Base-by-base conservation (phyloP, 1,140 invertebrate species). In the Zophobas atratus region DNA sequence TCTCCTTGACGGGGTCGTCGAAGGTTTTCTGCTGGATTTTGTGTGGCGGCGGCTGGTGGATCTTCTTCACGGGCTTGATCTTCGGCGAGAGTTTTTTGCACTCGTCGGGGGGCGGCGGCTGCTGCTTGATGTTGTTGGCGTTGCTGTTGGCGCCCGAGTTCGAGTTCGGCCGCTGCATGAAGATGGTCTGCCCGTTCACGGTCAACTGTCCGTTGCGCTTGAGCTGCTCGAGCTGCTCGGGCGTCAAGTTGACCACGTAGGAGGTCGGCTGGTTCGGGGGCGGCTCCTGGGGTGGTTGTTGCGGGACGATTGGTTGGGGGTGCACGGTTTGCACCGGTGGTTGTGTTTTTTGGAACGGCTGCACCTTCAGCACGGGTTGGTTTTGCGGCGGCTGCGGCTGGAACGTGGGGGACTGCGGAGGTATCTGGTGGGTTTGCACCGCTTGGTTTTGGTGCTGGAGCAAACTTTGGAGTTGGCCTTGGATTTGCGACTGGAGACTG, bases 131-230 rank as follows among this genome's bases (percentile, higher is more conserved):
- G 20, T 73, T 70, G 55, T 81, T 82, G n/a, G 60, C 38, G 34
- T 76, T 41, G 20, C 78, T 53, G 34, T 75, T 76, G 6, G 43
- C 49, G 6, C 20, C 20, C 20, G 20, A 20, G 20, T 20, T 20
- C 20, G 63, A 57, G 55, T 83, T 83, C 43, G 84, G 81, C n/a
- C 86, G 75, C 57, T 86, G 86, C 86, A 86, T 86, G 72, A 85
- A 86, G 32, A 86, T 86, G 0, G 86, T 86, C 72, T 86, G 86
- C 5, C 86, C 86, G 67, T 86, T 86, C 3, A 86, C 85, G n/a
- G 85, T 86, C 49, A 86, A 74, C 56, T 86, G 86, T 2, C 86
- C 86, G 70, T 86, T 85, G 5, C 86, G 75, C 78, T 86, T 86
- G 39, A 86, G 63, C 57, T 85, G 85, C 77, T 86, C 86, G 34